phyloP scores from a whole-genome alignment of 2,113 vertebrate genomes.

The Scartelaos histophorus region DNA sequence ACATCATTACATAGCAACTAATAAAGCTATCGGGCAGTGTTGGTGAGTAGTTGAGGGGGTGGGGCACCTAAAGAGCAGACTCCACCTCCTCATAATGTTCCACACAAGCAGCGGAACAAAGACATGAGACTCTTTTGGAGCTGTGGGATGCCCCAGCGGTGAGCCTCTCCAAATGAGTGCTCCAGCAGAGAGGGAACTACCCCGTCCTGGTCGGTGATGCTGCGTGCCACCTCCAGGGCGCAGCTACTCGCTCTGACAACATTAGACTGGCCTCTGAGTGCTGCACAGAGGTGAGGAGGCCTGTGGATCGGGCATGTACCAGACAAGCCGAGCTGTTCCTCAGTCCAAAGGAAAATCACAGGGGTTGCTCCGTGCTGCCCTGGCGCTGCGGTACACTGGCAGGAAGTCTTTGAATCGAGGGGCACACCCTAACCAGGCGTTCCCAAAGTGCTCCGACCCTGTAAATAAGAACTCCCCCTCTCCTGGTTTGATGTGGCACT shows the following conservation, averaged over 20 bases:
- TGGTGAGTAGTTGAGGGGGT: constrained; percentile 36
- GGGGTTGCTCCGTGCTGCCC: constrained; percentile 66
- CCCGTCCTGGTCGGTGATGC: constrained; percentile 36
- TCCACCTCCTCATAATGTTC: constrained; percentile 44
- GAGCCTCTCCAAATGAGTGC: constrained; percentile 36
- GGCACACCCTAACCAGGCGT: constrained; percentile 86
- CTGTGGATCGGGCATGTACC: constrained; percentile 6
- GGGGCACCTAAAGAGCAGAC: constrained; percentile 48
- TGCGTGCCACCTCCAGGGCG: constrained; percentile 37
- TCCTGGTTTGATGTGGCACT: constrained; percentile 79
- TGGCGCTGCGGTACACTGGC: constrained; percentile 72
- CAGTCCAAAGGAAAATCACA: constrained; percentile 81
- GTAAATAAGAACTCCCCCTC: constrained; percentile 84
- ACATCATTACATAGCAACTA: neutral
- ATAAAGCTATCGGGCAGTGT: constrained; percentile 16
- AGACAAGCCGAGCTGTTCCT: constrained; percentile 32
- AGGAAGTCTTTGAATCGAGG: constrained; percentile 82
- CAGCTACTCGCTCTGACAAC: constrained; percentile 14
- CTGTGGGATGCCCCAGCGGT: constrained; percentile 37
- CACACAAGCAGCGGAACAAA: constrained; percentile 49
- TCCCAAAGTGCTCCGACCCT: constrained; percentile 82
- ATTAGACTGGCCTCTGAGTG: constrained; percentile 25
- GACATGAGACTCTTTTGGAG: constrained; percentile 34
- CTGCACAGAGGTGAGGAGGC: constrained; percentile 3
- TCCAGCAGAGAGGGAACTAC: constrained; percentile 26